Base-by-base conservation (phyloP, 2,888 invertebrate genomes). In the Diarsia dahlii region DNA sequence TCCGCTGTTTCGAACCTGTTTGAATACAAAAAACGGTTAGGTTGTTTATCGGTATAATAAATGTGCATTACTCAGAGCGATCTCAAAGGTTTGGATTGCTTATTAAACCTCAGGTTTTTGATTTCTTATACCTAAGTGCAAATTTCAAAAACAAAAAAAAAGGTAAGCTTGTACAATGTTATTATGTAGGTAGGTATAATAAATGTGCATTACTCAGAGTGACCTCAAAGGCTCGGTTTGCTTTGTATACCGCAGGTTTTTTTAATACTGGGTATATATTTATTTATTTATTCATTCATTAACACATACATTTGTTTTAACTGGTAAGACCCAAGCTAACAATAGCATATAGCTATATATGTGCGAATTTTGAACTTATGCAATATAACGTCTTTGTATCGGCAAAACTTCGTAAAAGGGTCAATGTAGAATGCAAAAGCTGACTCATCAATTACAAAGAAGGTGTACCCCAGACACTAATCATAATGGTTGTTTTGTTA, bases 1-100 rank as follows among this genome's bases (percentile, higher is more conserved):
- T 99, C 99, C 48, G 98, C 97, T 81, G 98, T 98, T 95, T 99
- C 99, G 94, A 99, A 99, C 90, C 98, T 96, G 81, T 15, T 46
- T n/a, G 69, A 34, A 80, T 46, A 39, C 0, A 39, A 39, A 39
- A 39, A 6, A n/a, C n/a, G 39, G 39, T 3, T 39, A 39, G 39
- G 39, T 39, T 39, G 39, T 39, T 39, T 39, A 8, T 39, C 39
- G 39, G 45, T 20, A 62, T 23, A 60, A 39, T 18, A 45, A 63
- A 75, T 67, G 10, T 9, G 10, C 8, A 50, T 50, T 28, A 60
- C 50, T 20, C 39, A 63, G 18, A n/a, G 28, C 1, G n/a, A 56
- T 34, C n/a, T n/a, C 9, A 52, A 78, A 71, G 5, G 12, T 20
- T 58, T 3, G 9, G 15, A n/a, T 60, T 52, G 8, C 9, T 50